A percentile compares a stretch with the other conserved stretches of the same genome.
Evolutionary conservation across 1,140 invertebrate species (phyloP).

Genomic region (Drosophila serrata): DNA sequence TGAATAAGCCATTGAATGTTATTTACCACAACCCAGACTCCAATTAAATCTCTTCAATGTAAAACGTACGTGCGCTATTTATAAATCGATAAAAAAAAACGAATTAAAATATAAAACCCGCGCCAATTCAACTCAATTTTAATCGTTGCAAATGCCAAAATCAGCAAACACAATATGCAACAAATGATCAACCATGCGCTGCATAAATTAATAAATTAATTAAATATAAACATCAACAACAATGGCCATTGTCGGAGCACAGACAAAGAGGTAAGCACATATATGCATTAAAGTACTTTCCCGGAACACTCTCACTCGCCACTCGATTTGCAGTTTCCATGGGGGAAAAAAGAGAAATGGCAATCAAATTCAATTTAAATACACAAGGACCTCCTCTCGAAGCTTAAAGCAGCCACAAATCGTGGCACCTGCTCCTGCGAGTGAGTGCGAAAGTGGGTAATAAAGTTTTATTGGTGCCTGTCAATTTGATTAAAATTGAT

Average conservation of each 20-base stretch:
- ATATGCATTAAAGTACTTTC: constrained; percentile 3
- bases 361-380: constrained; percentile 56
- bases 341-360: constrained; percentile 9
- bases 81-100: constrained; percentile 21
- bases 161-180: constrained; percentile 26
- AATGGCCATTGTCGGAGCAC: not conserved
- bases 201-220: constrained; percentile 44
- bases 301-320: not conserved
- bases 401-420: constrained; percentile 17
- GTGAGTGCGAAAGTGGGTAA: constrained; percentile 25
- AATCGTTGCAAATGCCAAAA: constrained; percentile 24
- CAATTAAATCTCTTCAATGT: constrained; percentile 39
- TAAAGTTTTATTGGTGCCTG: constrained; percentile 50
- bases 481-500: constrained; percentile 57
- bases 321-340: constrained; percentile 2
- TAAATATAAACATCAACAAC: constrained; percentile 41
- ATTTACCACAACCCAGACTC: constrained; percentile 10
- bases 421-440: constrained; percentile 2
- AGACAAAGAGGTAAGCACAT: constrained; percentile 32
- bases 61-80: constrained; percentile 67
- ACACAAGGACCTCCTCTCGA: constrained; percentile 25
- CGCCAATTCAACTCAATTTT: constrained; percentile 23
- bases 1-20: constrained; percentile 5
- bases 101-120: not conserved
- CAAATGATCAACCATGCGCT: constrained; percentile 20